phyloP scores from a whole-genome alignment of 2,888 invertebrate species.

The Ectobius pallidus region DNA sequence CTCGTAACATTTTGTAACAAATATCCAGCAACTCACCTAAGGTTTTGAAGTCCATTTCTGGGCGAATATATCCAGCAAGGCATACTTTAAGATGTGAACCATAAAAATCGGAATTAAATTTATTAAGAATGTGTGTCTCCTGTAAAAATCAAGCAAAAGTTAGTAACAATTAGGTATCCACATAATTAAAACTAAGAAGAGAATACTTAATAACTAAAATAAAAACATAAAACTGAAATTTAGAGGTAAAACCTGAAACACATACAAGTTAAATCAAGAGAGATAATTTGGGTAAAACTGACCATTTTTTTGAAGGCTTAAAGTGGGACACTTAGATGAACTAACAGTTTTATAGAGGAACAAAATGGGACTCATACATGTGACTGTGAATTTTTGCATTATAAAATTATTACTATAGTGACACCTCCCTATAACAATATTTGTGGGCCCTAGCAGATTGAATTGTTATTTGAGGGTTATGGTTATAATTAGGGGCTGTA shows the following conservation, averaged over 20 bases:
- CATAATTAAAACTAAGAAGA: constrained; percentile 22
- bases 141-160: constrained; percentile 58
- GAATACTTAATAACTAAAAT: not conserved
- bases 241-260: constrained; percentile 7
- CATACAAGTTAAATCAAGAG: constrained; percentile 25
- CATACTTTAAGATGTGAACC: constrained; percentile 78
- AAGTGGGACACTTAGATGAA: no score
- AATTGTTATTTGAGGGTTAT: no score
- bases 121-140: constrained; percentile 92
- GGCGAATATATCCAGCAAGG: constrained; percentile 82
- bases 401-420: no score
- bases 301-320: no score
- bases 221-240: constrained; percentile 17
- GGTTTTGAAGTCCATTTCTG: constrained; percentile 80
- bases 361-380: no score
- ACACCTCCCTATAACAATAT: no score
- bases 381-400: no score
- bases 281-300: not conserved
- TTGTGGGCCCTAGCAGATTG: no score
- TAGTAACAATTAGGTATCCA: not conserved
- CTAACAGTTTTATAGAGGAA: no score
- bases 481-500: no score
- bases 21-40: constrained; percentile 62
- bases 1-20: no score
- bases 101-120: constrained; percentile 86